phyloP scores from a whole-genome alignment of 2,888 invertebrate species.

The Spialia ferax region DNA sequence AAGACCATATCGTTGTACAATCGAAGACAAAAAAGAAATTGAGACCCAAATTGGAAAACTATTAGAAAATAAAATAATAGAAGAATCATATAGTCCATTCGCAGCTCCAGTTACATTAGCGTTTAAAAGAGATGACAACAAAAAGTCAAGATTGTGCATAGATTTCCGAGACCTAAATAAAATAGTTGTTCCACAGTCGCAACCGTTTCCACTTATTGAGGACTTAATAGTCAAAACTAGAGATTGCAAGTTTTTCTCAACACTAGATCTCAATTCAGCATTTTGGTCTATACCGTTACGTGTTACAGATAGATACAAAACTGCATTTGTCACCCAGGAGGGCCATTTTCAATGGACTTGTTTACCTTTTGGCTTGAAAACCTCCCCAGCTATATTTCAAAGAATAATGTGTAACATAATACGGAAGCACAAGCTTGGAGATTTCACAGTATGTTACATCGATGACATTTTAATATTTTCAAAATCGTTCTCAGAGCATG shows the following conservation, averaged over 20 bases:
- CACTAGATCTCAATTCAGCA: slow-evolving; percentile 22
- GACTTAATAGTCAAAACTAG: slow-evolving; percentile 56
- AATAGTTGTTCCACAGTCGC: slow-evolving; percentile 51
- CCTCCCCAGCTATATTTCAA: slow-evolving; percentile 60
- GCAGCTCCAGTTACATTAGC: slow-evolving; percentile 45
- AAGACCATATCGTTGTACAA: slow-evolving; percentile 37
- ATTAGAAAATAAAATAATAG: slow-evolving; percentile 33
- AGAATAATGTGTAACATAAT: slow-evolving; percentile 52
- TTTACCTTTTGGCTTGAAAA: slow-evolving; percentile 59
- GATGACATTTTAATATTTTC: slow-evolving; percentile 43
- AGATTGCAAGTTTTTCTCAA: slow-evolving; percentile 54
- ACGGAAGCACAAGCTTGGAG: slow-evolving; percentile 43
- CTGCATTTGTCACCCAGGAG: slow-evolving; percentile 32
- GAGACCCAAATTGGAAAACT: slow-evolving; percentile 37
- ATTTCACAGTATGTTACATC: slow-evolving; percentile 40
- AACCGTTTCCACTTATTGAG: slow-evolving; percentile 55
- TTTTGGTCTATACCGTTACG: slow-evolving; percentile 23
- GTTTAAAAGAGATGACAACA: slow-evolving; percentile 44
- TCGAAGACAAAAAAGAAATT: slow-evolving; percentile 40
- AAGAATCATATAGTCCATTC: slow-evolving; percentile 43
- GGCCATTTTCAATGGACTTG: slow-evolving; percentile 52
- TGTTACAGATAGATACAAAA: slow-evolving; percentile 28
- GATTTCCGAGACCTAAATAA: slow-evolving; percentile 50
- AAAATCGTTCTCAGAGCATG: slow-evolving; percentile 27
- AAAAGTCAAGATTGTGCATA: slow-evolving; percentile 48